These are phyloP conservation scores for Anticlea derivata DNA, from an alignment of 2,888 invertebrate genomes.

Conservation along the genomic window DNA sequence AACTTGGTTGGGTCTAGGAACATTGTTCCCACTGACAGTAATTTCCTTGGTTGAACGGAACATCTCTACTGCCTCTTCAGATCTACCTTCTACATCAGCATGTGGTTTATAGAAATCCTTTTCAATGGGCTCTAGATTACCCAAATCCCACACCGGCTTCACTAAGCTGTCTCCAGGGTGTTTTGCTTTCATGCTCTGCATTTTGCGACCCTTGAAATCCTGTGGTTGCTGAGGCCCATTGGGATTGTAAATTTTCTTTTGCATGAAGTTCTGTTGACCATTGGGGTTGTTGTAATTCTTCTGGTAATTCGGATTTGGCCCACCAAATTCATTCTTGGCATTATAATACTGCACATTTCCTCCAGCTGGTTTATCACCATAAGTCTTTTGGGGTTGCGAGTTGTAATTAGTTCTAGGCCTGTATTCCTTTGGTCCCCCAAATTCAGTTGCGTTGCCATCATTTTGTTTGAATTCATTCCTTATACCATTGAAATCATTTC, in stretches of 20 bases:
- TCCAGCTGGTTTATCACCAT: slow-evolving; percentile 61
- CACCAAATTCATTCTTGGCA: slow-evolving; percentile 76
- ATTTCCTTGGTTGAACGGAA: slow-evolving; percentile 93
- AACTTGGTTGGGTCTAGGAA: slow-evolving; percentile 94
- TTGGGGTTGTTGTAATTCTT: slow-evolving; percentile 65
- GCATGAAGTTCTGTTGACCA: slow-evolving; percentile 64
- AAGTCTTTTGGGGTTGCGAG: slow-evolving; percentile 64
- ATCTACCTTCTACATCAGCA: slow-evolving; percentile 87
- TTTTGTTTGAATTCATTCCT: slow-evolving; percentile 75
- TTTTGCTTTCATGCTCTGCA: slow-evolving; percentile 87
- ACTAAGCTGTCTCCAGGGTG: slow-evolving; percentile 88
- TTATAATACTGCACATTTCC: slow-evolving; percentile 76
- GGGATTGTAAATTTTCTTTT: slow-evolving; percentile 68
- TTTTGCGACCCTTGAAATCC: slow-evolving; percentile 78
- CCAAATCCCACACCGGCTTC: slow-evolving; percentile 93
- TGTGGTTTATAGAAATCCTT: slow-evolving; percentile 97
- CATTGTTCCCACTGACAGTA: slow-evolving; percentile 93
- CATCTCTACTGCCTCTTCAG: slow-evolving; percentile 89
- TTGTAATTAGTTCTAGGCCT: slow-evolving; percentile 74
- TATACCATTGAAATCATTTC: slow-evolving; percentile 76
- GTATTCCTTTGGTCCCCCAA: slow-evolving; percentile 77
- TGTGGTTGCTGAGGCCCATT: slow-evolving; percentile 59
- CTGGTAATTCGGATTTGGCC: slow-evolving; percentile 70
- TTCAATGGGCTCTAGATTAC: slow-evolving; percentile 90
- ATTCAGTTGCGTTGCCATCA: slow-evolving; percentile 70